Evolutionary conservation across 2,888 invertebrate genomes (phyloP).

Genomic region (Polydrusus pterygomalis): DNA sequence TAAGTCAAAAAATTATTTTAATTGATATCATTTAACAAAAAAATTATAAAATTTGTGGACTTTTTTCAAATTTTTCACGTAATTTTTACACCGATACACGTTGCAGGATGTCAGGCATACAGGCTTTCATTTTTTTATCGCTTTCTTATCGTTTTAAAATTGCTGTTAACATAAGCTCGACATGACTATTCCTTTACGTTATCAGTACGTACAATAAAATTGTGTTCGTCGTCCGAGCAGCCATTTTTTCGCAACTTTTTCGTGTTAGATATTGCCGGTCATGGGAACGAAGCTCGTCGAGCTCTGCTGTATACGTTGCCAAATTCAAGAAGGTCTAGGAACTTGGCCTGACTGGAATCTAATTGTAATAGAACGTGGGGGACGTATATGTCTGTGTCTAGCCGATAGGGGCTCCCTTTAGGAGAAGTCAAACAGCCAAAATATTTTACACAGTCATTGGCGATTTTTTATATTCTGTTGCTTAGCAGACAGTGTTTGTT

Average conservation of each 20-base stretch:
- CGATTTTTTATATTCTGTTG: conserved; percentile 64
- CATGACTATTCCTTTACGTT: conserved; percentile 32
- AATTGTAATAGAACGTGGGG: conserved; percentile 66
- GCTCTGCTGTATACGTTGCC: conserved; percentile 49
- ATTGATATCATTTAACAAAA: neutral
- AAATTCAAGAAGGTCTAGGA: conserved; percentile 66
- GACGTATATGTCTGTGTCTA: conserved; percentile 62
- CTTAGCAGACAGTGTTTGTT: conserved; percentile 56
- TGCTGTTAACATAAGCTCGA: conserved; percentile 29
- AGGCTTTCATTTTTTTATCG: conserved; percentile 19
- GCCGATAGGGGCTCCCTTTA: conserved; percentile 65
- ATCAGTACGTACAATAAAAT: conserved; percentile 31
- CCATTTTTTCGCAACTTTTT: conserved; percentile 50
- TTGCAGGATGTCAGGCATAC: neutral
- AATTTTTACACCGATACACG: neutral
- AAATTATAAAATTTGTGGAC: neutral
- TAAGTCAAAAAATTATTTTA: conserved; percentile 29
- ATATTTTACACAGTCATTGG: conserved; percentile 66
- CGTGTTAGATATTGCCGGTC: conserved; percentile 42
- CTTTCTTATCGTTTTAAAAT: conserved; percentile 33
- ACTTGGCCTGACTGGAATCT: conserved; percentile 64
- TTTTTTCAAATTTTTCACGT: neutral
- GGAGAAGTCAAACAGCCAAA: conserved; percentile 66
- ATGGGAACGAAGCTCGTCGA: conserved; percentile 43
- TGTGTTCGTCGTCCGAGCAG: conserved; percentile 32